Evolutionary conservation across 2,888 invertebrate species (phyloP).

Genomic region (Vesta saturnalis): DNA sequence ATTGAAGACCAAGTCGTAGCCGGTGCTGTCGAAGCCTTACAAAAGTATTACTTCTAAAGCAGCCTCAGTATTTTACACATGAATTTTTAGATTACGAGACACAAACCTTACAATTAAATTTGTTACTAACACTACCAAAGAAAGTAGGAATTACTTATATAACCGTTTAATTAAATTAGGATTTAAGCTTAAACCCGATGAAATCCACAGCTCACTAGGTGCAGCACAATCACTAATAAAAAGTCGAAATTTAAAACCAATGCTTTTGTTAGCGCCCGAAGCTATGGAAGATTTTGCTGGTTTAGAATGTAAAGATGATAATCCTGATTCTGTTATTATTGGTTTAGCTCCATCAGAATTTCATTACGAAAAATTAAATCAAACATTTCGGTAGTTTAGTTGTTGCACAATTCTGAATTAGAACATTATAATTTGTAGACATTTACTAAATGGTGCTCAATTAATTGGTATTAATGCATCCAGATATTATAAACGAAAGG

Average conservation of each 20-base stretch:
- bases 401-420: too few species aligned
- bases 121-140: constrained; percentile 89
- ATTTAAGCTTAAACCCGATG: constrained; percentile 71
- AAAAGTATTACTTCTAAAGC: too few species aligned
- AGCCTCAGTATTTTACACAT: too few species aligned
- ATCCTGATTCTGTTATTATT: constrained; percentile 77
- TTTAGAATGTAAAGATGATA: constrained; percentile 59
- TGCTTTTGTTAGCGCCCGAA: constrained; percentile 75
- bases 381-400: constrained; percentile 76
- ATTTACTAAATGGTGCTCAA: constrained; percentile 70
- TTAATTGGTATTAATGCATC: constrained; percentile 85
- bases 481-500: constrained; percentile 74
- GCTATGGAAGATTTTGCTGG: constrained; percentile 81
- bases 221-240: constrained; percentile 73
- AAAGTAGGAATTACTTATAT: constrained; percentile 72
- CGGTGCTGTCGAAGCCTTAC: constrained; percentile 74
- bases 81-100: constrained; percentile 65
- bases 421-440: constrained; percentile 62
- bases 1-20: constrained; percentile 75
- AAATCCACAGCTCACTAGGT: constrained; percentile 81
- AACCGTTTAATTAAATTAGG: constrained; percentile 72
- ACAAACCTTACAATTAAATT: constrained; percentile 72
- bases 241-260: constrained; percentile 70
- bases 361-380: constrained; percentile 75
- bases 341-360: constrained; percentile 84